Percentiles rank a stretch among this genome's conserved stretches.
phyloP scores from a whole-genome alignment of 1,140 invertebrate genomes.

The Drosophila sechellia region DNA sequence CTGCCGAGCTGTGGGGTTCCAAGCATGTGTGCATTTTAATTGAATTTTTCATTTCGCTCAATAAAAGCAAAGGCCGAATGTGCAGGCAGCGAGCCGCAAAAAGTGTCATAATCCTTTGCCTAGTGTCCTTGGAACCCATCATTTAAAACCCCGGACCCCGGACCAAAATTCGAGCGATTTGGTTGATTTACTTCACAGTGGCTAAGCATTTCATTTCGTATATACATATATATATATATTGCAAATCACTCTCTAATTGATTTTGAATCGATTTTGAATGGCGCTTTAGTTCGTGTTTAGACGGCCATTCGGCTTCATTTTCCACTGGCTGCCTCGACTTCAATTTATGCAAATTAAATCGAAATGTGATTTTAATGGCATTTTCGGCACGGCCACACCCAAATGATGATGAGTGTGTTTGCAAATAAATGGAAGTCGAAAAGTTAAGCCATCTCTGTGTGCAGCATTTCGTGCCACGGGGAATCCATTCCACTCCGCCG shows the following conservation, averaged over 20 bases:
- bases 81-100: slow-evolving; percentile 59
- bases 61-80: slow-evolving; percentile 74
- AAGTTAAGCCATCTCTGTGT: slow-evolving; percentile 36
- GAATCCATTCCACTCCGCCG: not conserved
- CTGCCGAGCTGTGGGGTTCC: slow-evolving; percentile 3
- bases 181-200: slow-evolving; percentile 9
- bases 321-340: slow-evolving; percentile 35
- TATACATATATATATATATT: slow-evolving; percentile 25
- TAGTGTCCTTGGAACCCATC: slow-evolving; percentile 19
- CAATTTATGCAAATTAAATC: slow-evolving; percentile 75
- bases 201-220: slow-evolving; percentile 12
- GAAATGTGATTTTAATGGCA: slow-evolving; percentile 75
- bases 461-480: slow-evolving; percentile 12
- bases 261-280: slow-evolving; percentile 72
- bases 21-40: slow-evolving; percentile 75
- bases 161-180: slow-evolving; percentile 2
- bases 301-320: slow-evolving; percentile 28
- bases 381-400: slow-evolving; percentile 28
- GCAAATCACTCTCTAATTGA: slow-evolving; percentile 69
- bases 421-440: slow-evolving; percentile 34
- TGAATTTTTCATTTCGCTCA: slow-evolving; percentile 79
- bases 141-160: slow-evolving; percentile 3
- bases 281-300: slow-evolving; percentile 28
- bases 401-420: slow-evolving; percentile 38
- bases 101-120: slow-evolving; percentile 69